These are phyloP conservation scores for Phytoseiulus persimilis DNA, from an alignment of 2,888 invertebrate species.

Conservation along the genomic window DNA sequence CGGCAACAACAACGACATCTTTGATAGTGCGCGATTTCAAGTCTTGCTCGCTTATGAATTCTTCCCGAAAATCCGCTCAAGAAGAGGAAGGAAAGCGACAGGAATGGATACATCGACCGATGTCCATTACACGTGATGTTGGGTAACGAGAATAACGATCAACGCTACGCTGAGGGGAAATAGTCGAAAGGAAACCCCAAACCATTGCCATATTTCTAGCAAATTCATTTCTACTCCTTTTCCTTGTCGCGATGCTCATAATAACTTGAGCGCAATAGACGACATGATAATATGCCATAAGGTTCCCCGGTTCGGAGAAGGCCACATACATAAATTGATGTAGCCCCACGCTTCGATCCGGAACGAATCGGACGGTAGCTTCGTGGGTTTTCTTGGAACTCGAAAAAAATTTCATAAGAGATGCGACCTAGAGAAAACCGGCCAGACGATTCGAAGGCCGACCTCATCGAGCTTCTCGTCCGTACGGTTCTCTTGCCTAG, in stretches of 20 bases:
- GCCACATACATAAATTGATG: background rate
- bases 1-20: background rate
- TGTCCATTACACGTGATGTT: background rate
- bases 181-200: background rate
- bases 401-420: background rate
- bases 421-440: background rate
- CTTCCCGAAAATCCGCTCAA: background rate
- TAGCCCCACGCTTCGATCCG: background rate
- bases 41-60: background rate
- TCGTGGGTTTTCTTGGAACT: background rate
- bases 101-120: background rate
- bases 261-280: background rate
- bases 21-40: background rate
- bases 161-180: too few relatives aligned
- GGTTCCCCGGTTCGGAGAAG: background rate
- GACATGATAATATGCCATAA: background rate
- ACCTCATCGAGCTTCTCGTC: background rate
- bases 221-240: background rate
- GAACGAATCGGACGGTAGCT: background rate
- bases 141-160: background rate
- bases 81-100: background rate
- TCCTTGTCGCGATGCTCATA: background rate
- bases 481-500: background rate
- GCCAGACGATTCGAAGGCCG: background rate
- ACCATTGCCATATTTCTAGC: background rate